Evolutionary conservation across 2,888 invertebrate species (phyloP), one percentile per base, ranked within the genome.

Genomic region (Frankliniella intonsa): DNA sequence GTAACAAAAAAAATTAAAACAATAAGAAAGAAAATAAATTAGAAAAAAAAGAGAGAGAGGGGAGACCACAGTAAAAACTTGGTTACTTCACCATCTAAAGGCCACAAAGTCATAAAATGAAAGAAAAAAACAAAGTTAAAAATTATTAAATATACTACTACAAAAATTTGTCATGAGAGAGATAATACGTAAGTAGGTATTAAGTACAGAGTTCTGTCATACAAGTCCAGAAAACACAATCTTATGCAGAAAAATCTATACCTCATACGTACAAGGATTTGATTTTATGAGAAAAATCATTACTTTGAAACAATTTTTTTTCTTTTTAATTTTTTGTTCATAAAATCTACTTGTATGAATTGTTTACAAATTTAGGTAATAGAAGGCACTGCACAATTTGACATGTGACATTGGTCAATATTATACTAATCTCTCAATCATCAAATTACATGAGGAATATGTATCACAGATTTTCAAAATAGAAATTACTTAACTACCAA

Each of bases 381-480:
- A 76, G 12, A 76, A 76, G 69, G 69, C 69, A 76, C 69, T 38
- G 38, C 38, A 38, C 38, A 38, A 5, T 38, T 25, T 76, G 22
- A 12, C 12, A 25, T 25, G 25, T 25, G 12, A 69, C 12, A 69
- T 22, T 62, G 9, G 51, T 50, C 50, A 51, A 27, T 62, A 38
- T 38, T 38, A 38, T 2, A 62, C 62, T 65, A 65, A 65, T 81
- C 25, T 49, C 81, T 81, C 17, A 50, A 14, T 81, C 80, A 80
- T 14, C 14, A 80, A 80, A 80, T 80, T 11, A 38, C 9, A 80
- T 11, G 14, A 80, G 51, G 9, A 22, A 38, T 25, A 76, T 11
- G 69, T 76, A 76, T 76, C 69, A 76, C 69, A 76, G 69, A 25
- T 22, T 76, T 12, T 3, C n/a, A 76, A 22, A 76, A 76, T 22